Percentiles rank a stretch among this genome's conserved stretches.
Conservation (phyloP, 2,113 vertebrate genomes). For the Vanacampus margaritifer region DNA sequence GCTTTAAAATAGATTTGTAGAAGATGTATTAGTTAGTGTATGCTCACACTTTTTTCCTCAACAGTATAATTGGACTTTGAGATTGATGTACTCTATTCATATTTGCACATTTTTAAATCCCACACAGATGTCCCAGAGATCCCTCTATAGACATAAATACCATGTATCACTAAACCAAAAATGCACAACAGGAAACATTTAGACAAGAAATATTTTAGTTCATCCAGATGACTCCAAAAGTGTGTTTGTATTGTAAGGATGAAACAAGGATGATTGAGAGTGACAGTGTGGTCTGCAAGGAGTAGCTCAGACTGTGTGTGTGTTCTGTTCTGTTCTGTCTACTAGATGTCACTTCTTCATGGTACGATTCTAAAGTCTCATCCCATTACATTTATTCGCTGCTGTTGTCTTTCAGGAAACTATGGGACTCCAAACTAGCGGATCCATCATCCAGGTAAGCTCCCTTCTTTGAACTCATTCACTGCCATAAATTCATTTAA, state of each 20-base stretch:
- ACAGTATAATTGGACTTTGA: too few relatives aligned
- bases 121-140: not conserved
- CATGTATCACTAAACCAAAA: not conserved
- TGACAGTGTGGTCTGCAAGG: not conserved
- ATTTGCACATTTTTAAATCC: not conserved
- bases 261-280: slow-evolving; percentile 13
- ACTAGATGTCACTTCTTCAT: too few relatives aligned
- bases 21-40: not conserved
- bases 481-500: too few relatives aligned
- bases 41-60: not conserved
- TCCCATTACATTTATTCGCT: not conserved
- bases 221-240: not conserved
- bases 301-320: not conserved
- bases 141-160: not conserved
- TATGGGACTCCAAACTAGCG: slow-evolving; percentile 86
- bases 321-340: slow-evolving; percentile 31
- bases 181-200: not conserved
- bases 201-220: not conserved
- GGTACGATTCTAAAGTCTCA: too few relatives aligned
- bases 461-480: too few relatives aligned
- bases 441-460: slow-evolving; percentile 84
- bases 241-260: not conserved
- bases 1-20: not conserved
- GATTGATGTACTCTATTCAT: not conserved
- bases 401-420: slow-evolving; percentile 76